phyloP scores from a whole-genome alignment of 2,888 invertebrate species.

The Dugesia japonica region DNA sequence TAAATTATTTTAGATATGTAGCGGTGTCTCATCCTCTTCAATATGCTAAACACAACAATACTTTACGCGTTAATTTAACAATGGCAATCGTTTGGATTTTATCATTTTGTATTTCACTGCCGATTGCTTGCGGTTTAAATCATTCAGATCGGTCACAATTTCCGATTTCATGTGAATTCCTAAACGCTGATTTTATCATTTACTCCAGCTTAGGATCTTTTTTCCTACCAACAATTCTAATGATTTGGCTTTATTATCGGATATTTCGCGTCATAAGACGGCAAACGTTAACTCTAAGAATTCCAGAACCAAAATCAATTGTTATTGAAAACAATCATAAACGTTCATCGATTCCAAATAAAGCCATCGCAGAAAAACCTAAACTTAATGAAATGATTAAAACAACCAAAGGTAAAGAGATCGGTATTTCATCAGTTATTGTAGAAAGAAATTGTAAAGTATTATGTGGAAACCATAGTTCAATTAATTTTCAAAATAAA shows the following conservation, averaged over 20 bases:
- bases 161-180: constrained; percentile 63
- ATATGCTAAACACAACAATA: constrained; percentile 90
- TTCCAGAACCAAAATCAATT: background rate
- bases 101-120: constrained; percentile 80
- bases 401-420: background rate
- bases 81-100: constrained; percentile 87
- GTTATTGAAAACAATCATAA: background rate
- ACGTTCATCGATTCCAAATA: background rate
- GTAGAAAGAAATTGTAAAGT: background rate
- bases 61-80: constrained; percentile 69
- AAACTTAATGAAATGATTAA: background rate
- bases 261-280: constrained; percentile 69
- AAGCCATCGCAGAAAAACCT: too few relatives aligned
- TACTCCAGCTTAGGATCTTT: constrained; percentile 93
- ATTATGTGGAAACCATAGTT: background rate
- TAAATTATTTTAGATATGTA: too few relatives aligned
- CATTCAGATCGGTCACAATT: constrained; percentile 36
- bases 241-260: constrained; percentile 89
- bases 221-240: constrained; percentile 92
- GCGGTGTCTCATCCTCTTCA: constrained; percentile 96
- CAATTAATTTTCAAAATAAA: too few relatives aligned
- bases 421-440: too few relatives aligned
- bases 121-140: constrained; percentile 72
- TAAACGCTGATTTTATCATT: constrained; percentile 90
- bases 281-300: constrained; percentile 38